Evolutionary conservation across 1,140 invertebrate species (phyloP).

Genomic region (Periplaneta americana): DNA sequence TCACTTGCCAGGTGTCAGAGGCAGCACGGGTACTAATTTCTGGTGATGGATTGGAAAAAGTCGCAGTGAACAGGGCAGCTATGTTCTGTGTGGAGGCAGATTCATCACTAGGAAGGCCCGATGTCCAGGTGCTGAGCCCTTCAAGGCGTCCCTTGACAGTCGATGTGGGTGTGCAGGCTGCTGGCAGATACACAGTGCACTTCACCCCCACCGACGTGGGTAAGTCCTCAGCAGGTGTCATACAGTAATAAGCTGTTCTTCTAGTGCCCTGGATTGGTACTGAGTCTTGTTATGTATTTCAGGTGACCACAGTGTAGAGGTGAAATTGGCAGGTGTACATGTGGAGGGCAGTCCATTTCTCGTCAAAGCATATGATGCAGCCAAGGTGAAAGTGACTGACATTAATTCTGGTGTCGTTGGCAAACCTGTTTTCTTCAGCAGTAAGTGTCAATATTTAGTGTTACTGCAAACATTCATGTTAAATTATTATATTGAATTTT

Average conservation of each 20-base stretch:
- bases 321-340: constrained; percentile 71
- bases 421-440: constrained; percentile 88
- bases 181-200: constrained; percentile 53
- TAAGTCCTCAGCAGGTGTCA: constrained; percentile 30
- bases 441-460: constrained; percentile 52
- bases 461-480: not conserved
- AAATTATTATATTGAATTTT: not conserved
- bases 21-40: constrained; percentile 67
- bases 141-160: constrained; percentile 43
- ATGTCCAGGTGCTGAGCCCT: constrained; percentile 72
- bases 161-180: not conserved
- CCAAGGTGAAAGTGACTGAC: constrained; percentile 84
- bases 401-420: constrained; percentile 84
- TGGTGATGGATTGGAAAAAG: constrained; percentile 82
- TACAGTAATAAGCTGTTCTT: not conserved
- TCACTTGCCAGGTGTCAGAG: constrained; percentile 62
- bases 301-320: constrained; percentile 90
- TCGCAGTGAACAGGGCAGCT: constrained; percentile 79
- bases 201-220: constrained; percentile 88
- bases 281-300: not conserved
- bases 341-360: constrained; percentile 92
- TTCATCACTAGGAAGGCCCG: constrained; percentile 60
- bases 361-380: constrained; percentile 92
- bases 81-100: constrained; percentile 79
- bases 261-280: not conserved